A percentile compares a stretch with the other conserved stretches of the same genome.
These are phyloP conservation scores for Drosophila leonis DNA, from an alignment of 2,888 invertebrate species.

Conservation along the genomic window DNA sequence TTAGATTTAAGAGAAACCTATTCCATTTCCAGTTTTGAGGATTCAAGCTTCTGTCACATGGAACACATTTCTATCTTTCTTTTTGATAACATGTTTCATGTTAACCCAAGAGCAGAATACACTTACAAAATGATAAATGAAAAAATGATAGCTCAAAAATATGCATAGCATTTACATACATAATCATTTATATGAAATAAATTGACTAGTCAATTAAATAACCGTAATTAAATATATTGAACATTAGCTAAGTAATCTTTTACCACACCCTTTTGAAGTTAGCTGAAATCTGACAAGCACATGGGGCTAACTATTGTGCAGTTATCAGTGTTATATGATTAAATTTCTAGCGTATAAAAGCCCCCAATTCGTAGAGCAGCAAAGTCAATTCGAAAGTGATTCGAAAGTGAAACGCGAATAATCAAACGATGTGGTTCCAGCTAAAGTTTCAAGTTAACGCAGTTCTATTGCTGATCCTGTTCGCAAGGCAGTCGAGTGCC, in stretches of 20 bases:
- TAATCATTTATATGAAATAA: neutral
- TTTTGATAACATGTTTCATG: no score
- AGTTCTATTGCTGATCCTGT: neutral
- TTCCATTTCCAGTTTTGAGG: no score
- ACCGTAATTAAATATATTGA: neutral
- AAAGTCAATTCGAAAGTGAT: neutral
- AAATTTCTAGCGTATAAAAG: neutral
- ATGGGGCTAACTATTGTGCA: neutral
- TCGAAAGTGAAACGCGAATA: neutral
- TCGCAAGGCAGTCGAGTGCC: conserved; percentile 20
- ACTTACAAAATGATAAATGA: no score
- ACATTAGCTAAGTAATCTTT: neutral
- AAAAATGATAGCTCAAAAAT: no score
- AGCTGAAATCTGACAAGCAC: neutral
- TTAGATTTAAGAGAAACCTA: no score
- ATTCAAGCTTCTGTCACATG: no score
- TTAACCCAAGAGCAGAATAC: no score
- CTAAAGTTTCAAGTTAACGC: neutral
- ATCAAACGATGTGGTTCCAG: neutral
- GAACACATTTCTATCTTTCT: no score
- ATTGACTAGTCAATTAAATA: neutral
- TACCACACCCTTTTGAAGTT: no score
- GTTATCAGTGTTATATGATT: neutral
- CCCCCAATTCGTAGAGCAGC: neutral
- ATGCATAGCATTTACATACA: neutral